phyloP scores from a whole-genome alignment of 2,113 vertebrate species.

The Henicopernis longicauda region DNA sequence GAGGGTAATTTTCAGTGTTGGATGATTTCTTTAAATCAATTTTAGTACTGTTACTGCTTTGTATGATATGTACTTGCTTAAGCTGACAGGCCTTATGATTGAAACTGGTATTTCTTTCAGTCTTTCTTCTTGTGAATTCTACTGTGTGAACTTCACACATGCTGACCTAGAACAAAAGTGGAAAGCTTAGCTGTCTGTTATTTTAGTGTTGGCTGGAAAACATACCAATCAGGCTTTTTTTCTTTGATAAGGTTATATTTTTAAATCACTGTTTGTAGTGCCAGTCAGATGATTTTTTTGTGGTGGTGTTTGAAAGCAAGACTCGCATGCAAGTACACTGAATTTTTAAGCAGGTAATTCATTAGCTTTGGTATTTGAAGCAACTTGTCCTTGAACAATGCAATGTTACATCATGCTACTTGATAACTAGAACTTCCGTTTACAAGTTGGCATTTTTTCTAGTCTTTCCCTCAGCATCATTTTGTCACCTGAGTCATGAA shows the following conservation, averaged over 20 bases:
- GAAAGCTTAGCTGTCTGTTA: constrained; percentile 3
- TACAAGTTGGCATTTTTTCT: neutral
- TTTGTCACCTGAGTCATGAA: neutral
- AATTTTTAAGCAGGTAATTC: neutral
- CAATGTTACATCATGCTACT: neutral
- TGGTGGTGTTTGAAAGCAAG: neutral
- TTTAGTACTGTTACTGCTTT: neutral
- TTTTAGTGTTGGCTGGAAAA: neutral
- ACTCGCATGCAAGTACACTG: neutral
- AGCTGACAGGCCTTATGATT: neutral
- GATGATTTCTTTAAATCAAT: neutral
- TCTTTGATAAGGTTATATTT: constrained; percentile 19
- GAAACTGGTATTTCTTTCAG: neutral
- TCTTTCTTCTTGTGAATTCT: constrained; percentile 8
- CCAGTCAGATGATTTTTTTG: constrained; percentile 7
- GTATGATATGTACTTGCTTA: neutral
- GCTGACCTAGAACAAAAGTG: constrained; percentile 39
- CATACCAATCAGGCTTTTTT: neutral
- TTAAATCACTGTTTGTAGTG: constrained; percentile 21
- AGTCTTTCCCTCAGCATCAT: neutral
- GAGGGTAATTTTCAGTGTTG: neutral
- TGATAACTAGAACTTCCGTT: neutral
- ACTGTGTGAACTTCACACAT: constrained; percentile 21
- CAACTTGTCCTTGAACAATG: constrained; percentile 11
- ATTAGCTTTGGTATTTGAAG: neutral